These are phyloP conservation scores for Sisor rabdophorus DNA, from an alignment of 2,113 vertebrate genomes.

Conservation along the genomic window DNA sequence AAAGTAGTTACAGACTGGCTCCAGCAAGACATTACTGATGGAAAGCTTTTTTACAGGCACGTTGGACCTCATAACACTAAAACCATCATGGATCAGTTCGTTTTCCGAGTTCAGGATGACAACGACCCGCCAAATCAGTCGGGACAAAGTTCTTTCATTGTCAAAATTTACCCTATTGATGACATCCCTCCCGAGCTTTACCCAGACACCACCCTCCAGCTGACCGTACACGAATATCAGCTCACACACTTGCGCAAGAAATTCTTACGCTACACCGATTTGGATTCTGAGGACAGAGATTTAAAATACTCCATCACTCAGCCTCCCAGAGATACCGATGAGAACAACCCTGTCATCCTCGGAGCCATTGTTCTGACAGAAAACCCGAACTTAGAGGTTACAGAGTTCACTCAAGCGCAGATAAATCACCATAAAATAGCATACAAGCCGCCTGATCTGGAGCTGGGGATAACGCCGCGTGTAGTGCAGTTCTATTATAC, in stretches of 20 bases:
- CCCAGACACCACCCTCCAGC: slow-evolving; percentile 78
- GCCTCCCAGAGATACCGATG: slow-evolving; percentile 83
- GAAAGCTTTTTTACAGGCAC: slow-evolving; percentile 84
- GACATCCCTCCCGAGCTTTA: slow-evolving; percentile 83
- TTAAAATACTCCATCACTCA: slow-evolving; percentile 79
- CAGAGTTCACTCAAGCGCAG: slow-evolving; percentile 90
- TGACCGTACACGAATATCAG: slow-evolving; percentile 88
- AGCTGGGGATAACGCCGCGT: slow-evolving; percentile 84
- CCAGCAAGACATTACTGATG: slow-evolving; percentile 84
- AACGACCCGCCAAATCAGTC: slow-evolving; percentile 92
- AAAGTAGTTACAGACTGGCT: slow-evolving; percentile 82
- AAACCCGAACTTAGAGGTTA: slow-evolving; percentile 73
- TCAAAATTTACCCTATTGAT: slow-evolving; percentile 85
- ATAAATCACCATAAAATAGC: slow-evolving; percentile 95
- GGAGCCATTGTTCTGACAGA: slow-evolving; percentile 86
- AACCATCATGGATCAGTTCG: slow-evolving; percentile 80
- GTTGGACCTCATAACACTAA: slow-evolving; percentile 78
- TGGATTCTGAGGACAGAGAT: slow-evolving; percentile 89
- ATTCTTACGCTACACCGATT: slow-evolving; percentile 83
- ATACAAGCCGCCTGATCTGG: slow-evolving; percentile 83
- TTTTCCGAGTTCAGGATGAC: slow-evolving; percentile 87
- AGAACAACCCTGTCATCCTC: slow-evolving; percentile 74
- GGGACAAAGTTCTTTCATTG: slow-evolving; percentile 74
- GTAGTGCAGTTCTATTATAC: slow-evolving; percentile 84
- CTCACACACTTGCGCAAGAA: slow-evolving; percentile 82